A percentile compares a stretch with the other conserved stretches of the same genome.
Evolutionary conservation across 2,113 vertebrate genomes (phyloP).

Genomic region (Catagonus wagneri): DNA sequence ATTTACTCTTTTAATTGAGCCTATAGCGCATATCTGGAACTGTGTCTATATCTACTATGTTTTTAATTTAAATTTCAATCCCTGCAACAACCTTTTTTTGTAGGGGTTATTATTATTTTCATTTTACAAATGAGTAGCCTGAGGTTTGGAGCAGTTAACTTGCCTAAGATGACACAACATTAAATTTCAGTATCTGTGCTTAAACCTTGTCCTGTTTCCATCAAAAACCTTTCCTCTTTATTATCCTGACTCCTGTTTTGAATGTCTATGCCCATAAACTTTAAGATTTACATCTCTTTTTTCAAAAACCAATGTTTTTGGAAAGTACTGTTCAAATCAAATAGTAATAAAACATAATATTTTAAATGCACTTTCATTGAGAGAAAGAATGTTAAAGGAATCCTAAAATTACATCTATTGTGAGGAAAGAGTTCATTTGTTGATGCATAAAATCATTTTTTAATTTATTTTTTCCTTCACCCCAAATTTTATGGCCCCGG

Average conservation of each 20-base stretch:
- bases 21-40: neutral
- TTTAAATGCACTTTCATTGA: slow-evolving; percentile 1
- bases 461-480: neutral
- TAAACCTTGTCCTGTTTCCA: neutral
- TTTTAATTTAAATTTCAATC: neutral
- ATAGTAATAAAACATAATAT: neutral
- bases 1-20: neutral
- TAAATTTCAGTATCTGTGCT: neutral
- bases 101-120: too few species aligned
- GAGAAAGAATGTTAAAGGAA: neutral
- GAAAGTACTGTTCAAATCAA: slow-evolving; percentile 3
- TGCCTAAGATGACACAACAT: neutral
- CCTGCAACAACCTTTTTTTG: neutral
- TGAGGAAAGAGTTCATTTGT: neutral
- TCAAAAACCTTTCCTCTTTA: neutral
- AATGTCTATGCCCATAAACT: neutral
- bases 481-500: neutral
- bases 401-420: neutral
- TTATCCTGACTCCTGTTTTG: neutral
- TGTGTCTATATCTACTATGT: neutral
- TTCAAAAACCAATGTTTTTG: neutral
- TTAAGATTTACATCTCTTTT: neutral
- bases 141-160: neutral
- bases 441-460: neutral
- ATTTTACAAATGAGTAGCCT: neutral